These are phyloP conservation scores for Torymus aiolomorphi DNA, from an alignment of 2,888 invertebrate species.

Conservation along the genomic window DNA sequence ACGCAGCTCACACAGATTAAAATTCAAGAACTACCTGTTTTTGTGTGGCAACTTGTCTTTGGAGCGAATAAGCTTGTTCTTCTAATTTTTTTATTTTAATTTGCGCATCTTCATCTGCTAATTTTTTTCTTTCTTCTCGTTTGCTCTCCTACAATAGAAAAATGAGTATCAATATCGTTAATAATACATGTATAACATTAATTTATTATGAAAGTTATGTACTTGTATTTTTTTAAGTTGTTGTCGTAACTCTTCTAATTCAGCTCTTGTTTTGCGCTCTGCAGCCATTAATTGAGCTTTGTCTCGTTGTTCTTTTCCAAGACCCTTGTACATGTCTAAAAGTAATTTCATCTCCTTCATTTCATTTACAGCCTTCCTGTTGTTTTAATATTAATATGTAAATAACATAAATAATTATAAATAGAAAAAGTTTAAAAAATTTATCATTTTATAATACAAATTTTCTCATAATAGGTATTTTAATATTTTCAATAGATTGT, in stretches of 20 bases:
- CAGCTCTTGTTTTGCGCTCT: slow-evolving; percentile 92
- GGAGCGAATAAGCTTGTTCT: slow-evolving; percentile 93
- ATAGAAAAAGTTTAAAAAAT: slow-evolving; percentile 6
- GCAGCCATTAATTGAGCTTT: slow-evolving; percentile 97
- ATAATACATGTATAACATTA: background rate
- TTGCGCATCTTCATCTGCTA: slow-evolving; percentile 96
- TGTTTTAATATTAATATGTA: slow-evolving; percentile 54
- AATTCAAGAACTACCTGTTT: slow-evolving; percentile 80
- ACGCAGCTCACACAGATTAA: slow-evolving; percentile 40
- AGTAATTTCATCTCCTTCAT: slow-evolving; percentile 96
- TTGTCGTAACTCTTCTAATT: slow-evolving; percentile 91
- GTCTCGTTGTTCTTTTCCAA: slow-evolving; percentile 95
- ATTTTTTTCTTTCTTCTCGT: slow-evolving; percentile 90
- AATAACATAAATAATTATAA: background rate
- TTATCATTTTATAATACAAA: background rate
- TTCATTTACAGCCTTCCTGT: slow-evolving; percentile 92
- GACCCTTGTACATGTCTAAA: slow-evolving; percentile 98
- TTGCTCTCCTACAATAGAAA: slow-evolving; percentile 85
- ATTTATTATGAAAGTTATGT: slow-evolving; percentile 33
- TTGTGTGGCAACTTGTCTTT: slow-evolving; percentile 92
- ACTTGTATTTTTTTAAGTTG: slow-evolving; percentile 91
- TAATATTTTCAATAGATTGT: too few species aligned
- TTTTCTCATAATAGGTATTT: too few species aligned
- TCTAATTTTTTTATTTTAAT: slow-evolving; percentile 96
- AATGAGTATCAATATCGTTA: slow-evolving; percentile 1